phyloP scores from a whole-genome alignment of 2,888 invertebrate genomes.

The Parnassius mnemosyne region DNA sequence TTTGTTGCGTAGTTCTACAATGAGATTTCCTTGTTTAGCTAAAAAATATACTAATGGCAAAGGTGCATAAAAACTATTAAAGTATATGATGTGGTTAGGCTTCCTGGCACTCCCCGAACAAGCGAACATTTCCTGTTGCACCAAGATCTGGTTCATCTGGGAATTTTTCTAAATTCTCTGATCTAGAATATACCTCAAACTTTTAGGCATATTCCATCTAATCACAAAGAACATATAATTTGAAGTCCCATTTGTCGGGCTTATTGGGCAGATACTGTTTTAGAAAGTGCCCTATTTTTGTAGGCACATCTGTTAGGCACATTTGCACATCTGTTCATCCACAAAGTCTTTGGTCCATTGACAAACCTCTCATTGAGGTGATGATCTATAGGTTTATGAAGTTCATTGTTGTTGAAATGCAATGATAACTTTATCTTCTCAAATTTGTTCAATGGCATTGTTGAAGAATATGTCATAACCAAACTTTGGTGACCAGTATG shows the following conservation, averaged over 20 bases:
- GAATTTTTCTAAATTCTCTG: constrained; percentile 41
- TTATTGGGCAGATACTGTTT: constrained; percentile 34
- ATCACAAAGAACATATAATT: too few species aligned
- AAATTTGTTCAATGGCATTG: constrained; percentile 39
- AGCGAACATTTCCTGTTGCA: constrained; percentile 32
- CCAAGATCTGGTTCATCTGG: constrained; percentile 35
- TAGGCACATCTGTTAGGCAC: too few species aligned
- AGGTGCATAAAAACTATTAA: constrained; percentile 4
- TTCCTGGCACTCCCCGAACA: constrained; percentile 8
- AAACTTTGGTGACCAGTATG: constrained; percentile 36
- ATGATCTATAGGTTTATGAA: constrained; percentile 35
- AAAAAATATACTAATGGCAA: constrained; percentile 36
- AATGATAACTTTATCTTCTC: constrained; percentile 36
- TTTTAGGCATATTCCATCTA: constrained; percentile 17
- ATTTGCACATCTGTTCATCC: constrained; percentile 40
- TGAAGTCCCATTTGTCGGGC: too few species aligned
- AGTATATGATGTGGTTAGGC: constrained; percentile 19
- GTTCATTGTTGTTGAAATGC: constrained; percentile 35
- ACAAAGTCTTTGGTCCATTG: constrained; percentile 34
- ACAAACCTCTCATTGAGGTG: constrained; percentile 41
- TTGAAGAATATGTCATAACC: constrained; percentile 34
- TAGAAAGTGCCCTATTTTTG: constrained; percentile 38
- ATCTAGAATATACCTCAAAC: constrained; percentile 44
- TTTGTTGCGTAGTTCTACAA: too few species aligned
- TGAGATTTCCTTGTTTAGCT: constrained; percentile 15